phyloP scores from a whole-genome alignment of 2,888 invertebrate species.

The Ischnus inquisitorius region DNA sequence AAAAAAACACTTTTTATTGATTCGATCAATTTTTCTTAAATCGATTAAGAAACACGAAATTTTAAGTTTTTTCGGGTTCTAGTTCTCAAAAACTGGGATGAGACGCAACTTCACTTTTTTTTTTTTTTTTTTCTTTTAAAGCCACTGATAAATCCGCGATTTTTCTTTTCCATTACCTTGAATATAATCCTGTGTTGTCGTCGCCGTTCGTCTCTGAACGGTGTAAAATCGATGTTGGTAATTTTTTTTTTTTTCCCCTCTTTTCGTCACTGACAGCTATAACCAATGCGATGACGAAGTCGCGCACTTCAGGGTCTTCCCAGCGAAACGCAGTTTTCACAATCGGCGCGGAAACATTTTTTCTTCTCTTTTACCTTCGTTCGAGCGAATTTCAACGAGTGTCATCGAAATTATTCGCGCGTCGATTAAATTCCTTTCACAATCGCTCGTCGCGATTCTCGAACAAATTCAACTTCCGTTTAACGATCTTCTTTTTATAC shows the following conservation, averaged over 20 bases:
- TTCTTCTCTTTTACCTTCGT: no score
- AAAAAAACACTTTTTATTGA: no score
- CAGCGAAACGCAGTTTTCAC: neutral
- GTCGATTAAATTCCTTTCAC: conserved; percentile 6
- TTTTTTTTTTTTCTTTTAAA: no score
- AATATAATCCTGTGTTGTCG: conserved; percentile 60
- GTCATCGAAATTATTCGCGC: neutral
- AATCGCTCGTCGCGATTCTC: neutral
- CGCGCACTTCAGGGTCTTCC: conserved; percentile 31
- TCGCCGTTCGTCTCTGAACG: conserved; percentile 82
- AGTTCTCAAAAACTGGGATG: no score
- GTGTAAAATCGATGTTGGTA: conserved; percentile 55
- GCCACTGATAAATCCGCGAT: neutral
- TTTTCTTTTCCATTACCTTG: conserved; percentile 44
- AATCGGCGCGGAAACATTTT: neutral
- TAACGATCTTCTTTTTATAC: neutral
- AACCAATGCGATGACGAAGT: conserved; percentile 16
- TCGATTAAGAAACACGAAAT: no score
- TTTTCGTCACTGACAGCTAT: neutral
- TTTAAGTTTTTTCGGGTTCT: no score
- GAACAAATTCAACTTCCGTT: neutral
- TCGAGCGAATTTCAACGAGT: neutral
- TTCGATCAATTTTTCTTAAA: no score
- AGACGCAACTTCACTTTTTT: no score
- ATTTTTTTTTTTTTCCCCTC: neutral